Conservation (phyloP, 2,888 invertebrate genomes). For the Sphinx pinastri region DNA sequence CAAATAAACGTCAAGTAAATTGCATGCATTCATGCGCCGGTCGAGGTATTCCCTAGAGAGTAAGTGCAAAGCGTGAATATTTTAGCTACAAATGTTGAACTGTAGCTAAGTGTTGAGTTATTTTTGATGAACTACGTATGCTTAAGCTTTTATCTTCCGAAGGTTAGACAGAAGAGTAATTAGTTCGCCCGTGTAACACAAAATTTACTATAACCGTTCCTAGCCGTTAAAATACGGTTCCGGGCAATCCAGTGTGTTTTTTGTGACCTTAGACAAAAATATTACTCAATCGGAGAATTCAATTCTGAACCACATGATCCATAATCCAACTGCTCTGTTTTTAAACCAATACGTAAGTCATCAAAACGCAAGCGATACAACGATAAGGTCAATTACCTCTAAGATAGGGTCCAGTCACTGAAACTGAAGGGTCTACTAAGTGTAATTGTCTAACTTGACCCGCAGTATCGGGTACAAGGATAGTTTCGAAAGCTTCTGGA, state of each 20-base stretch:
- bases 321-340: too few species aligned
- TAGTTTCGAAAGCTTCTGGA: background rate
- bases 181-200: background rate
- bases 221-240: too few species aligned
- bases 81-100: background rate
- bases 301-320: too few species aligned
- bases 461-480: background rate
- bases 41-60: background rate
- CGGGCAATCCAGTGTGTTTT: too few species aligned
- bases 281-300: too few species aligned
- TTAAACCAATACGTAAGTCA: too few species aligned
- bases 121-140: background rate
- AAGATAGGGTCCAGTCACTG: too few species aligned
- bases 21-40: constrained; percentile 20
- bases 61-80: background rate
- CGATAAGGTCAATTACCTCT: too few species aligned
- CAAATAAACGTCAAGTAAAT: constrained; percentile 16
- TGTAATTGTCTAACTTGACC: background rate
- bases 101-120: background rate
- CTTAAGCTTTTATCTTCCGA: background rate
- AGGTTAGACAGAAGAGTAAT: background rate
- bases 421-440: background rate
- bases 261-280: too few species aligned
- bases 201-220: too few species aligned
- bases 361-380: too few species aligned